phyloP scores from a whole-genome alignment of 2,888 invertebrate genomes.

The Spodoptera exigua region DNA sequence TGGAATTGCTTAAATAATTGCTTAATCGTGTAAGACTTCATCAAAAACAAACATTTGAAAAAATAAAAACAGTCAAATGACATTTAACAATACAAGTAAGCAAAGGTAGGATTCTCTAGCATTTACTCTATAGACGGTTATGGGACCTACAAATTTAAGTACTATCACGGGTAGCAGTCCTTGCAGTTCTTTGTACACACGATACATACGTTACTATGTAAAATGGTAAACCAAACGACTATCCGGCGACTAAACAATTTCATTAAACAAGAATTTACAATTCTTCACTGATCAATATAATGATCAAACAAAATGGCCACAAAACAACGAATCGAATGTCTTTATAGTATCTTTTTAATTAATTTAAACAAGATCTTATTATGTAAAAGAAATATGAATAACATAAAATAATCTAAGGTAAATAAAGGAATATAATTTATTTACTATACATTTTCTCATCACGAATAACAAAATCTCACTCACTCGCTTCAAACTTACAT shows the following conservation, averaged over 20 bases:
- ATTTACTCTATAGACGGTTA: constrained; percentile 68
- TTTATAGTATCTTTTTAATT: constrained; percentile 44
- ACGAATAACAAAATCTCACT: constrained; percentile 74
- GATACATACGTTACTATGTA: constrained; percentile 50
- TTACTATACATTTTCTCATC: constrained; percentile 72
- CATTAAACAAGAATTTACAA: constrained; percentile 58
- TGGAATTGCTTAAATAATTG: constrained; percentile 66
- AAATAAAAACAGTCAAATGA: constrained; percentile 51
- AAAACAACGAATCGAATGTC: constrained; percentile 36
- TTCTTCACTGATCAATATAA: constrained; percentile 42
- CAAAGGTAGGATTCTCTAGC: constrained; percentile 69
- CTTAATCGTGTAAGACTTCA: constrained; percentile 52
- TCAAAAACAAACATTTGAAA: constrained; percentile 46
- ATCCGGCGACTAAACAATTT: constrained; percentile 33
- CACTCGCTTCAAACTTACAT: constrained; percentile 65
- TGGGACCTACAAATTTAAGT: constrained; percentile 75
- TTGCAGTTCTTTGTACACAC: constrained; percentile 66
- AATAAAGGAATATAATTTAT: constrained; percentile 80
- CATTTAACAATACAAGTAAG: constrained; percentile 52
- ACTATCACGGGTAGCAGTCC: constrained; percentile 84
- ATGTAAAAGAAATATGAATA: constrained; percentile 66
- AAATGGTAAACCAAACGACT: constrained; percentile 49
- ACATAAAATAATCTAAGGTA: constrained; percentile 65
- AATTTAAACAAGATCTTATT: constrained; percentile 65
- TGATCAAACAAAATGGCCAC: constrained; percentile 15